Conservation (phyloP, 2,113 vertebrate genomes). For the Atherinomorus stipes region DNA sequence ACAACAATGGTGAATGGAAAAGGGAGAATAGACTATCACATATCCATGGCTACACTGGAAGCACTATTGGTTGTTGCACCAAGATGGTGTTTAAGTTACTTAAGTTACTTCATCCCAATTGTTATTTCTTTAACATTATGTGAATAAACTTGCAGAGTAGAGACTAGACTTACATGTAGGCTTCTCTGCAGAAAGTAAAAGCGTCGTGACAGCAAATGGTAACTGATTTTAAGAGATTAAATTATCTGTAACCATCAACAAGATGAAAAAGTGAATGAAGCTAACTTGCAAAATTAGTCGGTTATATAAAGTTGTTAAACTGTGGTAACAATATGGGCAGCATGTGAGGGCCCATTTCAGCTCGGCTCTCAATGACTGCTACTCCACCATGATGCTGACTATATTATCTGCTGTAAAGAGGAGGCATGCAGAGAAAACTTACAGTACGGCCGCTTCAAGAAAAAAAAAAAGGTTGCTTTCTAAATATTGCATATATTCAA, state of each 20-base stretch:
- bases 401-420: slow-evolving; percentile 8
- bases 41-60: no score
- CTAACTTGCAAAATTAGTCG: background rate
- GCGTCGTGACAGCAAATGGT: background rate
- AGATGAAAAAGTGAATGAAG: background rate
- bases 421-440: slow-evolving; percentile 41
- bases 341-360: background rate
- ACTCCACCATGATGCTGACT: slow-evolving; percentile 4
- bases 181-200: background rate
- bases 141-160: background rate
- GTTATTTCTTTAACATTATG: background rate
- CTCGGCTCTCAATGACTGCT: background rate
- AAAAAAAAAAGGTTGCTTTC: slow-evolving; percentile 49
- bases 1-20: no score
- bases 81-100: background rate
- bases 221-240: background rate
- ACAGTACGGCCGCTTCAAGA: slow-evolving; percentile 3
- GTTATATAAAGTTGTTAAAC: no score
- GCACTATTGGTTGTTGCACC: no score
- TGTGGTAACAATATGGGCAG: no score
- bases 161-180: background rate
- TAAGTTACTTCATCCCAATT: background rate
- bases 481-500: slow-evolving; percentile 66
- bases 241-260: background rate
- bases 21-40: no score